Evolutionary conservation across 2,113 vertebrate species (phyloP).

Genomic region (Eublepharis macularius): DNA sequence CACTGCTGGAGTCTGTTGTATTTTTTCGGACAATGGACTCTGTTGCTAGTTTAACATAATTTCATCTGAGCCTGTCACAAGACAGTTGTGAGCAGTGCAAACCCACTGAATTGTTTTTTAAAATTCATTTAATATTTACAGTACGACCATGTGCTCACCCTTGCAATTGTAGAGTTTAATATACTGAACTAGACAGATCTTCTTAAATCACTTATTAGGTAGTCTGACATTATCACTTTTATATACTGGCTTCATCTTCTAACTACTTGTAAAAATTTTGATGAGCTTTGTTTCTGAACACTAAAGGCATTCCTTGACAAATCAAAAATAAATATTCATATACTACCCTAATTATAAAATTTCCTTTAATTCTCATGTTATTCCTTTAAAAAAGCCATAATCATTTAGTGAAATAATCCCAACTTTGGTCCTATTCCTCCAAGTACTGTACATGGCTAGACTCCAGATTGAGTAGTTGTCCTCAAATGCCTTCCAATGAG

Average conservation of each 20-base stretch:
- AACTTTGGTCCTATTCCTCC: slow-evolving; percentile 77
- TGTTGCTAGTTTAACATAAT: neutral
- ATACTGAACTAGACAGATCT: slow-evolving; percentile 25
- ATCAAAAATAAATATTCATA: slow-evolving; percentile 67
- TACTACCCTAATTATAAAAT: slow-evolving; percentile 55
- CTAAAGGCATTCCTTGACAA: slow-evolving; percentile 67
- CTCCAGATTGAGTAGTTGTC: slow-evolving; percentile 83
- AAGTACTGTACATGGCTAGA: slow-evolving; percentile 82
- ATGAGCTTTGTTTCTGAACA: slow-evolving; percentile 59
- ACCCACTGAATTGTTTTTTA: neutral
- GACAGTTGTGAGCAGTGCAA: neutral
- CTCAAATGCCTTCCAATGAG: slow-evolving; percentile 81
- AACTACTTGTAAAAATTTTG: slow-evolving; percentile 50
- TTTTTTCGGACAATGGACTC: no score
- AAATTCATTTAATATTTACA: neutral
- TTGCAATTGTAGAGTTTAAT: neutral
- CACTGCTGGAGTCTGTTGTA: no score
- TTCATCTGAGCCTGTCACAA: neutral
- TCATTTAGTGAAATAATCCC: slow-evolving; percentile 78
- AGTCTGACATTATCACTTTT: slow-evolving; percentile 46
- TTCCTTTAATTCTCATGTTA: slow-evolving; percentile 66
- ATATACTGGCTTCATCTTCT: slow-evolving; percentile 51
- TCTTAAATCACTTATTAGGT: slow-evolving; percentile 54
- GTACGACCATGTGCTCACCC: slow-evolving; percentile 13
- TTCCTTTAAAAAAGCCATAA: slow-evolving; percentile 70